phyloP scores from a whole-genome alignment of 1,140 invertebrate species.

The Drosophila pachea region DNA sequence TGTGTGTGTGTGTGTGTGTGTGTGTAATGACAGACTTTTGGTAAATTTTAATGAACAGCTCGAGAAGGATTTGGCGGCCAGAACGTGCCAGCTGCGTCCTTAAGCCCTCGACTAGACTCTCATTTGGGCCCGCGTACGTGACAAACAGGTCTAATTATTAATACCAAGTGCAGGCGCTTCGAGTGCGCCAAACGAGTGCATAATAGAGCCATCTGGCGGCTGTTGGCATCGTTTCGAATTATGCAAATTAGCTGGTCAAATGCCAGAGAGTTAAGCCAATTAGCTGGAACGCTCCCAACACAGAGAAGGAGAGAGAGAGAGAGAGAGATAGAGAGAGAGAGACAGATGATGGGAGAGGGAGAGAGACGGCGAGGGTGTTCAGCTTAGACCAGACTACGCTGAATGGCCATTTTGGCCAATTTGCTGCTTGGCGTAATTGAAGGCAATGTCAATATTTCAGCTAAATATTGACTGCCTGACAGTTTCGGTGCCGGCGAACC shows the following conservation, averaged over 20 bases:
- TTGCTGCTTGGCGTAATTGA: constrained; percentile 14
- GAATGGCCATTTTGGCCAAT: constrained; percentile 7
- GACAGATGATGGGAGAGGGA: not conserved
- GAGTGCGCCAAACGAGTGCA: constrained; percentile 1
- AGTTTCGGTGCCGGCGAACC: not conserved
- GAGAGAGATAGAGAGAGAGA: not conserved
- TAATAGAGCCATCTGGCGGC: not conserved
- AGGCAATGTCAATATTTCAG: constrained; percentile 23
- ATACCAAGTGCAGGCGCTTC: not conserved
- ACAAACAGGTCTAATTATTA: constrained; percentile 33
- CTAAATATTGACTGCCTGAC: not conserved
- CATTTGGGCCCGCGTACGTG: constrained; percentile 5
- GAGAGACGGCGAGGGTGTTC: not conserved
- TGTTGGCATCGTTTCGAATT: constrained; percentile 13
- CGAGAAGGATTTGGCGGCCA: too few species aligned
- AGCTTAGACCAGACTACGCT: not conserved
- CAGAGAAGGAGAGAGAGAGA: not conserved
- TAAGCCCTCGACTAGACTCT: too few species aligned
- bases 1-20: too few species aligned
- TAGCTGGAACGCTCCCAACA: constrained; percentile 5
- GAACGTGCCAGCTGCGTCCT: too few species aligned
- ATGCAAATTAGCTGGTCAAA: constrained; percentile 37
- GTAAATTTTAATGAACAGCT: too few species aligned
- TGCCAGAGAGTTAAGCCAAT: constrained; percentile 21
- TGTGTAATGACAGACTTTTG: too few species aligned